Evolutionary conservation across 2,888 invertebrate species (phyloP).

Genomic region (Temnothorax ravouxi): DNA sequence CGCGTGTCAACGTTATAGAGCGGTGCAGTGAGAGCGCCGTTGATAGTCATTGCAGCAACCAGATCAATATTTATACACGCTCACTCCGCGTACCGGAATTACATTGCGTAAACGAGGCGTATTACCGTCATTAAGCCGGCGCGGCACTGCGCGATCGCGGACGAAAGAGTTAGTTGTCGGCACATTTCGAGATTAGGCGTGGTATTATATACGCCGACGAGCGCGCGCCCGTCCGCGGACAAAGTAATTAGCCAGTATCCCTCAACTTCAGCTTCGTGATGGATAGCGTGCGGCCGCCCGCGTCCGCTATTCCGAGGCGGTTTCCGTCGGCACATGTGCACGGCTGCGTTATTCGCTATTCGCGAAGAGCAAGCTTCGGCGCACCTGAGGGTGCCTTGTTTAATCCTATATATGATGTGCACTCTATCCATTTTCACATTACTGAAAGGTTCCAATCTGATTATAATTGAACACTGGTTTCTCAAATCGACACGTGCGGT

Average conservation of each 20-base stretch:
- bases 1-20: slow-evolving; percentile 22
- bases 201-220: slow-evolving; percentile 25
- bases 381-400: slow-evolving; percentile 29
- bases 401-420: slow-evolving; percentile 16
- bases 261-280: slow-evolving; percentile 43
- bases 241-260: slow-evolving; percentile 53
- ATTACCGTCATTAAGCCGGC: slow-evolving; percentile 41
- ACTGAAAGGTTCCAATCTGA: not conserved
- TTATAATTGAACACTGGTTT: slow-evolving; percentile 15
- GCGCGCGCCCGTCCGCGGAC: slow-evolving; percentile 18
- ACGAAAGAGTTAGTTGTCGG: slow-evolving; percentile 41
- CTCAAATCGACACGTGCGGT: not conserved
- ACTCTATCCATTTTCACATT: slow-evolving; percentile 13
- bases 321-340: slow-evolving; percentile 33
- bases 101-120: slow-evolving; percentile 38
- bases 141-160: not conserved
- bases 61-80: slow-evolving; percentile 48
- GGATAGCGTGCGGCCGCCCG: slow-evolving; percentile 34
- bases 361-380: slow-evolving; percentile 11
- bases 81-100: slow-evolving; percentile 35
- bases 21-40: not conserved
- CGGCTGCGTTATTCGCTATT: not conserved
- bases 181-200: slow-evolving; percentile 44
- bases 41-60: slow-evolving; percentile 46
- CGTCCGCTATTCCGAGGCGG: slow-evolving; percentile 28